Evolutionary conservation across 2,113 vertebrate genomes (phyloP).

Genomic region (Neopipo cinnamomea): DNA sequence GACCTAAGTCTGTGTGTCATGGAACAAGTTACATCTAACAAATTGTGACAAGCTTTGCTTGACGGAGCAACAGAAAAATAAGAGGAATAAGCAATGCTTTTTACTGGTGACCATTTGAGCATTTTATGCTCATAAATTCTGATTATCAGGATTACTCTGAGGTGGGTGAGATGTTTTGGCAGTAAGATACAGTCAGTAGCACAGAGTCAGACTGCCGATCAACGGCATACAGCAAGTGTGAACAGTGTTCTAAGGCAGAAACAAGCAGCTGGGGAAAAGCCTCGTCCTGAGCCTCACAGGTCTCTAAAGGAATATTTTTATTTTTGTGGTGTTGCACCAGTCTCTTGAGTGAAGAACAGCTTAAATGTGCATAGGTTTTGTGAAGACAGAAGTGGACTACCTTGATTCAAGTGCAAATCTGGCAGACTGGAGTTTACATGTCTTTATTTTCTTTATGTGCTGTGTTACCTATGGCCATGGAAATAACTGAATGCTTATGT

Average conservation of each 20-base stretch:
- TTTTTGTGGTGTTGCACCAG: neutral
- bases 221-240: neutral
- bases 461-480: neutral
- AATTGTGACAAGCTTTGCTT: neutral
- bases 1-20: neutral
- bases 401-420: neutral
- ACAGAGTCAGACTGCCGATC: neutral
- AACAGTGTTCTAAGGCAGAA: neutral
- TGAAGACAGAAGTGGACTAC: neutral
- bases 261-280: neutral
- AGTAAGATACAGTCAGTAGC: neutral
- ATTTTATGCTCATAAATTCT: neutral
- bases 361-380: accelerated
- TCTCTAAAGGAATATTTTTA: neutral
- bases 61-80: neutral
- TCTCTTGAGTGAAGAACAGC: neutral
- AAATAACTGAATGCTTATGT: neutral
- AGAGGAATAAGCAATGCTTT: neutral
- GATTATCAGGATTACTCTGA: neutral
- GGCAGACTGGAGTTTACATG: neutral
- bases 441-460: neutral
- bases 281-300: neutral
- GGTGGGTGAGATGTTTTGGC: neutral
- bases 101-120: neutral
- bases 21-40: neutral